A percentile compares a stretch with the other conserved stretches of the same genome.
These are phyloP conservation scores for Timandra comae DNA, from an alignment of 2,888 invertebrate species.

Conservation along the genomic window DNA sequence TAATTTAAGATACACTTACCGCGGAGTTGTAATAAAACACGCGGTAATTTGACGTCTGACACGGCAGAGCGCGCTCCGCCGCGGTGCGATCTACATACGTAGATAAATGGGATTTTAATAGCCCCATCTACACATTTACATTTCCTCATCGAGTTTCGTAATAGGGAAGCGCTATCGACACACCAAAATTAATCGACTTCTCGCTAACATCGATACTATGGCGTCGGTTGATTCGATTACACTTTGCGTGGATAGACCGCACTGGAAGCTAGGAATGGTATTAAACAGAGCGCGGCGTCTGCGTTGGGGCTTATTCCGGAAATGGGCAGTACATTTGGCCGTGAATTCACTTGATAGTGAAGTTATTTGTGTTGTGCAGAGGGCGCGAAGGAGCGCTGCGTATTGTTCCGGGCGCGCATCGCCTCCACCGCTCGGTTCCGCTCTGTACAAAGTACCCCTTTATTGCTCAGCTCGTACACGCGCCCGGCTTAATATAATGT, in stretches of 20 bases:
- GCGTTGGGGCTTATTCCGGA: constrained; percentile 31
- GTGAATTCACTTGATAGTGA: constrained; percentile 47
- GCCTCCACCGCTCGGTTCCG: constrained; percentile 42
- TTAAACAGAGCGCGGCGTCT: constrained; percentile 31
- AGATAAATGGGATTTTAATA: constrained; percentile 34
- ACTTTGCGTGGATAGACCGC: constrained; percentile 28
- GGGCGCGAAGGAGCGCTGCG: constrained; percentile 29
- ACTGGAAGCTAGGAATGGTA: constrained; percentile 29
- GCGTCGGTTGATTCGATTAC: constrained; percentile 28
- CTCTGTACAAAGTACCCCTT: constrained; percentile 52
- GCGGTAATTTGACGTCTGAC: constrained; percentile 33
- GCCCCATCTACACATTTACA: constrained; percentile 23
- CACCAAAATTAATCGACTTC: constrained; percentile 26
- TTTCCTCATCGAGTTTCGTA: constrained; percentile 24
- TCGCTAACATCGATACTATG: constrained; percentile 20
- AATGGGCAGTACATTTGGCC: constrained; percentile 51
- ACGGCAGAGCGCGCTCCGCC: constrained; percentile 18
- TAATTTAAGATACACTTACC: constrained; percentile 22
- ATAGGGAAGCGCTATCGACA: constrained; percentile 13
- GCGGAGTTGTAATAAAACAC: constrained; percentile 31
- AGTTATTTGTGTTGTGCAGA: constrained; percentile 45
- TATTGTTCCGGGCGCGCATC: constrained; percentile 46
- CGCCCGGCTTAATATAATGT: constrained; percentile 45
- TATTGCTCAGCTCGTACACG: constrained; percentile 43
- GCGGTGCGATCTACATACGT: constrained; percentile 16